Base-by-base conservation (phyloP, 1,140 invertebrate species). In the Drosophila suzukii region DNA sequence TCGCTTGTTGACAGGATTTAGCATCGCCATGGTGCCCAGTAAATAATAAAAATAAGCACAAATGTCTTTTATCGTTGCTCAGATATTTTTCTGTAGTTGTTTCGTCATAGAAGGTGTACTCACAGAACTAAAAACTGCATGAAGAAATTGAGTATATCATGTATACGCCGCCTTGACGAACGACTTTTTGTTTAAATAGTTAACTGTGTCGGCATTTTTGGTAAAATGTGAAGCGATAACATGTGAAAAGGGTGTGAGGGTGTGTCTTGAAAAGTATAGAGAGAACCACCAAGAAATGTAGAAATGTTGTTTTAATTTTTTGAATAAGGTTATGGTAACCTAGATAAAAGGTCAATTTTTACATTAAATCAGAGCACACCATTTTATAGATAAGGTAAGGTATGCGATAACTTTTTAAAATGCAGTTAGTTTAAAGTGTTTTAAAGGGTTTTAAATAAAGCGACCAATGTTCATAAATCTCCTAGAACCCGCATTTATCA, bases 181-280 rank as follows among this genome's bases (percentile, higher is more conserved):
- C 6, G 12, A 56, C 34, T 36, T 46, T 67, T 66, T 66, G n/a
- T 43, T 55, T 17, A n/a, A 62, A 56, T 47, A 65, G 44, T 55
- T 13, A 54, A 50, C 47, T 72, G 20, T 50, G 24, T 47, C 24
- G 32, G 34, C n/a, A 32, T 3, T 50, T 50, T 10, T 24, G 6
- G 10, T 12, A 24, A 24, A 46, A 30, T 13, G 13, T 27, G 7
- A 30, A 27, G 0, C 15, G 4, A 2, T 32, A 32, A 27, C 27
- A 11, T 0, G 0, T 27, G 27, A 3, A 27, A 1, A 46, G 36
- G 24, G 41, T 10, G 27, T 13, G 13, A n/a, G 24, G 60, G 41
- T 6, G 32, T 39, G 47, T 20, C 32, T 46, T 11, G 24, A 17
- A 13, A 70, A 56, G n/a, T 46, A 15, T 13, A 12, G 41, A n/a